Evolutionary conservation across 64 coral and sea anemone species (phyloP).

Genomic region (Platygyra sinensis): DNA sequence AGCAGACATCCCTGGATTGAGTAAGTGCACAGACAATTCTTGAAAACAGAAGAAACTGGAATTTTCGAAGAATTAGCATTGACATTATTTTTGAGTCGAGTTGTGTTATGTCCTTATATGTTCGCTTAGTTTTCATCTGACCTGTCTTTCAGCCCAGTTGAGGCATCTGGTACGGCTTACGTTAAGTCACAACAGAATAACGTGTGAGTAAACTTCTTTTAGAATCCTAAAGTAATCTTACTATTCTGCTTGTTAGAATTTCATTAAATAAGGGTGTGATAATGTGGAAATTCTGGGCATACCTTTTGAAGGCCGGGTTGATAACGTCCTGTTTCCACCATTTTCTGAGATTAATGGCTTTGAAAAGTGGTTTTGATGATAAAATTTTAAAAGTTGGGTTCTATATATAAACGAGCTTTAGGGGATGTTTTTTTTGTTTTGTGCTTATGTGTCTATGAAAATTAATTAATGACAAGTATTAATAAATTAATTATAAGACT

Average conservation of each 20-base stretch:
- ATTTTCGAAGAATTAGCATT: no score
- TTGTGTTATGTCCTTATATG: neutral
- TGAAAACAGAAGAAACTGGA: neutral
- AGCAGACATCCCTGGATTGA: conserved; percentile 76
- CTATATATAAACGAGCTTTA: no score
- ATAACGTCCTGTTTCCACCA: neutral
- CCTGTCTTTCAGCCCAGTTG: conserved; percentile 60
- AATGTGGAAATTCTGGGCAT: conserved; percentile 44
- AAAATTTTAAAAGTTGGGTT: no score
- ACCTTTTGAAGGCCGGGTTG: conserved; percentile 9
- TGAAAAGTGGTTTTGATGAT: neutral
- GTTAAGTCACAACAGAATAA: conserved; percentile 92
- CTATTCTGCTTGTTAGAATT: neutral
- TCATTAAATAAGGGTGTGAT: conserved; percentile 6
- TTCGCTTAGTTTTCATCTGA: neutral
- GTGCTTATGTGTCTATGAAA: no score
- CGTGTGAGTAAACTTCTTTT: conserved; percentile 61
- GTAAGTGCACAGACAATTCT: conserved; percentile 41
- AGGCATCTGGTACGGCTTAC: conserved; percentile 77
- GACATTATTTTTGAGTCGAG: no score
- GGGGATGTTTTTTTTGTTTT: no score
- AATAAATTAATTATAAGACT: no score
- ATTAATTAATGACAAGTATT: no score
- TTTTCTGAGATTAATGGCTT: neutral
- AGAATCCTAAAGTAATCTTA: neutral